These are phyloP conservation scores for Zelostemma sp. DNA, from an alignment of 1,140 invertebrate genomes.

Conservation along the genomic window DNA sequence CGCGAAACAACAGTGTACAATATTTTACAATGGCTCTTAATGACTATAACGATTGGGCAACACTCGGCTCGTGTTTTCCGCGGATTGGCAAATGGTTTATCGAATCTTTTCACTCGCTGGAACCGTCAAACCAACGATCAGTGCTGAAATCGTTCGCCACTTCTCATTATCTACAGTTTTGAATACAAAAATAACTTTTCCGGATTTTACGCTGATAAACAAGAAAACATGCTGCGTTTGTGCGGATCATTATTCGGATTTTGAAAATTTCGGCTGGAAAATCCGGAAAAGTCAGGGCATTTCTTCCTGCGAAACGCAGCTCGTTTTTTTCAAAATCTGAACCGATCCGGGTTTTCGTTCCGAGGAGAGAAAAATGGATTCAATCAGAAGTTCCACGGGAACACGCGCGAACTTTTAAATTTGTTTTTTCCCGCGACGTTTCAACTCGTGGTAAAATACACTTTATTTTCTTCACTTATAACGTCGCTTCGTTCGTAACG, in stretches of 20 bases:
- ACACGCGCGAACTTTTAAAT: constrained; percentile 29
- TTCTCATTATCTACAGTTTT: not conserved
- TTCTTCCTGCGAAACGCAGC: no score
- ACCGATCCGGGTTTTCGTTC: no score
- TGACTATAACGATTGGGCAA: constrained; percentile 49
- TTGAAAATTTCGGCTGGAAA: not conserved
- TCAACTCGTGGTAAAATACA: constrained; percentile 67
- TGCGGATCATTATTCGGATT: constrained; percentile 19
- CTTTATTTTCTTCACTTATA: constrained; percentile 54
- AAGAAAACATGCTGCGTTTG: not conserved
- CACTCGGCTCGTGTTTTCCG: constrained; percentile 49
- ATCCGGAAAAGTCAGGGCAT: no score
- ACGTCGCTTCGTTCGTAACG: constrained; percentile 49
- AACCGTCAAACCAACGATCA: constrained; percentile 42
- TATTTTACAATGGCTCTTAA: constrained; percentile 61
- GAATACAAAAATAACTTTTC: not conserved
- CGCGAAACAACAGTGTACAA: constrained; percentile 61
- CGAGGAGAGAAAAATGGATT: constrained; percentile 32
- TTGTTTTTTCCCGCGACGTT: constrained; percentile 41
- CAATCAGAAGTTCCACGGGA: constrained; percentile 17
- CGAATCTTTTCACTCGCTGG: constrained; percentile 46
- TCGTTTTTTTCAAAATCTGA: no score
- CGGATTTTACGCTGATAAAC: not conserved
- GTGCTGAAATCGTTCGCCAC: constrained; percentile 11
- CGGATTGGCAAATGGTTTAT: constrained; percentile 45